phyloP scores from a whole-genome alignment of 2,797 vertebrate genomes.

The Myripristis jacobus region DNA sequence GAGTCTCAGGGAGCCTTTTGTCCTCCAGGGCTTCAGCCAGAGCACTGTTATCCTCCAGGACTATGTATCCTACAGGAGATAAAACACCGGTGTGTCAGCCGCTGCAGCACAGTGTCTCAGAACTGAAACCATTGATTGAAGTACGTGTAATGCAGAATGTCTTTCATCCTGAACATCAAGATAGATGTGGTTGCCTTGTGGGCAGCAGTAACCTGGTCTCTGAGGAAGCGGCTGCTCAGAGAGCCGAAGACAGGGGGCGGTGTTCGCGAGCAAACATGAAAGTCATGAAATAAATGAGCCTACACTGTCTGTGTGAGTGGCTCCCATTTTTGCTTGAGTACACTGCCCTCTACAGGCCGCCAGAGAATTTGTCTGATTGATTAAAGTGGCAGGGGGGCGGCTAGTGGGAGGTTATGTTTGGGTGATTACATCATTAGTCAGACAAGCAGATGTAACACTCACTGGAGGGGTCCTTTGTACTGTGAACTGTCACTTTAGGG shows the following conservation, averaged over 20 bases:
- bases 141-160: background rate
- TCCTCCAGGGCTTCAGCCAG: conserved; percentile 79
- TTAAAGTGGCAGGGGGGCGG: background rate
- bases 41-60: conserved; percentile 85
- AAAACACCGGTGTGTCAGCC: conserved; percentile 11
- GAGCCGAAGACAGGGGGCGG: conserved; percentile 66
- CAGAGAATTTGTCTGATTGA: conserved; percentile 32
- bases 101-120: background rate
- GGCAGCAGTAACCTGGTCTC: background rate
- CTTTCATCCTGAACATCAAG: conserved; percentile 9
- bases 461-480: conserved; percentile 83
- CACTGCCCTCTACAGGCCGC: conserved; percentile 53
- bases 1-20: conserved; percentile 80
- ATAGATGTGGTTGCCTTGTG: background rate
- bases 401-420: background rate
- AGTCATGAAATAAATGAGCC: background rate
- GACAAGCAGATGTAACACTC: conserved; percentile 67
- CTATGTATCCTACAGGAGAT: conserved; percentile 78
- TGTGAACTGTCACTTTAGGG: conserved; percentile 86
- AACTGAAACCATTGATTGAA: background rate
- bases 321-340: background rate
- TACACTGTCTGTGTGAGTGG: background rate
- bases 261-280: conserved; percentile 46
- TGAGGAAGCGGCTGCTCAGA: background rate
- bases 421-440: conserved; percentile 31